Evolutionary conservation across 2,113 vertebrate genomes (phyloP).

Genomic region (Leptosomus discolor): DNA sequence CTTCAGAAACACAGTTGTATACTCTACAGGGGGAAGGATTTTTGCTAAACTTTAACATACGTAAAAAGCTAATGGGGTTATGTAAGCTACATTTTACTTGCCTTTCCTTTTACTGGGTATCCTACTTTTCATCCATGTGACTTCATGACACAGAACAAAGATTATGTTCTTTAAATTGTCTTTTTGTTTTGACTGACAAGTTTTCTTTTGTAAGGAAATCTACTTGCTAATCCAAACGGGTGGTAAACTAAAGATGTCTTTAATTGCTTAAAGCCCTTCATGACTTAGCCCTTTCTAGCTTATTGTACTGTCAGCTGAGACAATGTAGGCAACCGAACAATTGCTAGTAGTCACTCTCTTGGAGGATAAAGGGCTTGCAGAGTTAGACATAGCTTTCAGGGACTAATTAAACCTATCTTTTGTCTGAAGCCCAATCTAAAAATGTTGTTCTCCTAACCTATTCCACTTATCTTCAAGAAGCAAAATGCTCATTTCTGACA

Average conservation of each 20-base stretch:
- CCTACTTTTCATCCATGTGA: background rate
- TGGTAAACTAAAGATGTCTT: background rate
- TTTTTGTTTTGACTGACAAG: background rate
- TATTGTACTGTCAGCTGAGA: background rate
- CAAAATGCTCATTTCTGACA: background rate
- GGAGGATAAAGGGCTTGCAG: background rate
- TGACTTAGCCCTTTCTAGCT: background rate
- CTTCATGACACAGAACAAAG: background rate
- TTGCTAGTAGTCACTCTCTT: background rate
- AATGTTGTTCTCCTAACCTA: background rate
- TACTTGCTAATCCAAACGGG: background rate
- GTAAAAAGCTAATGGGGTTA: background rate
- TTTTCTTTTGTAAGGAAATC: background rate
- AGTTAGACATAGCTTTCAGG: background rate
- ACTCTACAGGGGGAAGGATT: background rate
- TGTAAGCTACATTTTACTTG: background rate
- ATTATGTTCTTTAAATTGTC: background rate
- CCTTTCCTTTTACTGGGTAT: background rate
- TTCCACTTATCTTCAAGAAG: background rate
- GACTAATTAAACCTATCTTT: background rate
- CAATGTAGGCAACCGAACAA: background rate
- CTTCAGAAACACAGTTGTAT: background rate
- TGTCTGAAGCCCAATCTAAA: background rate
- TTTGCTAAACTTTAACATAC: background rate
- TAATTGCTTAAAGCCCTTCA: slow-evolving; percentile 3